Percentiles rank a stretch among this genome's conserved stretches.
Evolutionary conservation across 2,888 invertebrate species (phyloP).

Genomic region (Tetragonula carbonaria): DNA sequence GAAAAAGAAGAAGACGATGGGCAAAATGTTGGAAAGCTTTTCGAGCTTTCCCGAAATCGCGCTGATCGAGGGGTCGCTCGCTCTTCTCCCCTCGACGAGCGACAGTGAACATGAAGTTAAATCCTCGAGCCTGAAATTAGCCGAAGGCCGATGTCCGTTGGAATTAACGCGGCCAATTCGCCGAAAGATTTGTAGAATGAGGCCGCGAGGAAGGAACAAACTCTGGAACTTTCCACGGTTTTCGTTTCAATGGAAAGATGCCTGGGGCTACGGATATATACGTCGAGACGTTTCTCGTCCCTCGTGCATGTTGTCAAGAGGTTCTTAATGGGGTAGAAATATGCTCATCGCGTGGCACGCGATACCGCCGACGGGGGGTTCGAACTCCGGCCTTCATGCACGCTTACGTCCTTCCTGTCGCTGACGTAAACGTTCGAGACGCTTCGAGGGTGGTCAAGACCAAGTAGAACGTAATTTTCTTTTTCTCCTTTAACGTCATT

Average conservation of each 20-base stretch:
- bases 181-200: conserved; percentile 43
- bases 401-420: no score
- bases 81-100: no score
- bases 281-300: no score
- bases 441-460: no score
- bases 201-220: conserved; percentile 38
- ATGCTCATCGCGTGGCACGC: conserved; percentile 15
- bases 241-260: background rate
- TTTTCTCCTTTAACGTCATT: no score
- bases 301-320: conserved; percentile 10
- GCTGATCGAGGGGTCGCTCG: conserved; percentile 59
- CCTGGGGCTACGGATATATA: no score
- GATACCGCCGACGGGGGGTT: no score
- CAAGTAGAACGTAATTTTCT: no score
- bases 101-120: conserved; percentile 59
- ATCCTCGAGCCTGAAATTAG: conserved; percentile 61
- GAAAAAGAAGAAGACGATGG: background rate
- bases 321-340: conserved; percentile 55
- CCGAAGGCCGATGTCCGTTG: conserved; percentile 14
- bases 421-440: no score
- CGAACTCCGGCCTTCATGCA: no score
- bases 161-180: conserved; percentile 43
- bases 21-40: conserved; percentile 6
- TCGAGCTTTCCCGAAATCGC: conserved; percentile 77
- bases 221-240: conserved; percentile 40